Evolutionary conservation across 2,113 vertebrate species (phyloP), one percentile per base, ranked within the genome.

Genomic region (Ibidorhyncha struthersii): DNA sequence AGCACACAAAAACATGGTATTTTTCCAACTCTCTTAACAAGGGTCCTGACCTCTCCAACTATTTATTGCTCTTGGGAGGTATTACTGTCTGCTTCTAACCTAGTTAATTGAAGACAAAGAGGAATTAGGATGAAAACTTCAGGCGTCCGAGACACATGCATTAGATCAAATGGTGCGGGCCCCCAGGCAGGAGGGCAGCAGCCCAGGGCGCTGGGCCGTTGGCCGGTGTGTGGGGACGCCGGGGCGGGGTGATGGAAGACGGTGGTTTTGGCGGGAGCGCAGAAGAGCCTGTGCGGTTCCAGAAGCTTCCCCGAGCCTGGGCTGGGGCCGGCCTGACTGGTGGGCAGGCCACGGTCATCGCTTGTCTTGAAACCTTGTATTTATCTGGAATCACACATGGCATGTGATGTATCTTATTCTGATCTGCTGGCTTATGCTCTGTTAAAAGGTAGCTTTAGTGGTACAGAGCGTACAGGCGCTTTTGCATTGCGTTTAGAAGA

Each of bases 331-430:
- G 34, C 45, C 36, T 63, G 45, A 27, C 6, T 3, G 41, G 6
- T 11, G 4, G 11, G 10, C 21, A 41, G 15, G 9, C 13, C 5
- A 5, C 2, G 1, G 2, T 20, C 29, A 47, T 30, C 15, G 13
- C 6, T 6, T 91, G 14, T 80, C 38, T 32, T 40, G 8, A 52
- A 52, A 70, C 5, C 1, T 29, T 29, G 62, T 22, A 20, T 94
- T 72, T n/a, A 20, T 38, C 25, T 38, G 38, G 49, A 15, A 25
- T 69, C 29, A 40, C 10, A 12, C 0, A 0, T 43, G 55, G 22
- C 26, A 18, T 59, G 34, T 53, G 25, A 40, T 19, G 4, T 52
- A 32, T 80, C 8, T 53, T 70, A 59, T 8, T 36, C 27, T 49
- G 43, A 65, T 58, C 19, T 76, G 9, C 18, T 53, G 9, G 0